These are phyloP conservation scores for Maconellicoccus hirsutus DNA, from an alignment of 1,140 invertebrate genomes.

Conservation along the genomic window DNA sequence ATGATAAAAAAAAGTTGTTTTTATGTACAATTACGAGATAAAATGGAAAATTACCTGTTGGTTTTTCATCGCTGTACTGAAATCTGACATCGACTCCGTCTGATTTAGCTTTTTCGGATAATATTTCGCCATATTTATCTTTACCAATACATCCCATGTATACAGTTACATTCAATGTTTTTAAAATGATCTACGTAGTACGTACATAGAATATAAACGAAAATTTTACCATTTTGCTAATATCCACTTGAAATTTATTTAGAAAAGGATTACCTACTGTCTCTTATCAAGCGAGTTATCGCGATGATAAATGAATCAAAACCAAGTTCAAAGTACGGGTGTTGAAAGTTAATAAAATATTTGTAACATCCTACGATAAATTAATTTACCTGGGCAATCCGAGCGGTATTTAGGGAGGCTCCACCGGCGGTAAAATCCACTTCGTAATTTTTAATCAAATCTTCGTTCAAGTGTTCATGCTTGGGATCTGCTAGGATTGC, in stretches of 20 bases:
- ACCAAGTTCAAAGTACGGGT: too few relatives aligned
- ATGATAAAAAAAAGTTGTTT: too few relatives aligned
- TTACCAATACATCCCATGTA: conserved; percentile 92
- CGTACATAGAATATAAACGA: neutral
- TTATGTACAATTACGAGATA: too few relatives aligned
- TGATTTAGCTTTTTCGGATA: conserved; percentile 63
- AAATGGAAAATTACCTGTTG: conserved; percentile 51
- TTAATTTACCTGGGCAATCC: conserved; percentile 65
- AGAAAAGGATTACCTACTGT: too few relatives aligned
- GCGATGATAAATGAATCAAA: too few relatives aligned
- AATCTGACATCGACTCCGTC: conserved; percentile 82
- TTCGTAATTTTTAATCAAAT: conserved; percentile 57
- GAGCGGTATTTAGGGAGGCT: conserved; percentile 87
- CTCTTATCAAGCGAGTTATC: too few relatives aligned
- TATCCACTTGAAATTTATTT: too few relatives aligned
- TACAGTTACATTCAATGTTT: conserved; percentile 61
- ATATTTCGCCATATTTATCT: conserved; percentile 80
- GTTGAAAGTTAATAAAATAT: too few relatives aligned
- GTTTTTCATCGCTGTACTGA: conserved; percentile 58
- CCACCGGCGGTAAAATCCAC: conserved; percentile 91
- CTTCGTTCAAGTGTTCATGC: conserved; percentile 76
- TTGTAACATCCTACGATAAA: neutral
- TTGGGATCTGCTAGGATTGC: conserved; percentile 88
- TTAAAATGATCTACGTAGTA: conserved; percentile 66
- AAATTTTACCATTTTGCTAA: too few relatives aligned